phyloP scores from a whole-genome alignment of 2,888 invertebrate species.

The Morpho achilles region DNA sequence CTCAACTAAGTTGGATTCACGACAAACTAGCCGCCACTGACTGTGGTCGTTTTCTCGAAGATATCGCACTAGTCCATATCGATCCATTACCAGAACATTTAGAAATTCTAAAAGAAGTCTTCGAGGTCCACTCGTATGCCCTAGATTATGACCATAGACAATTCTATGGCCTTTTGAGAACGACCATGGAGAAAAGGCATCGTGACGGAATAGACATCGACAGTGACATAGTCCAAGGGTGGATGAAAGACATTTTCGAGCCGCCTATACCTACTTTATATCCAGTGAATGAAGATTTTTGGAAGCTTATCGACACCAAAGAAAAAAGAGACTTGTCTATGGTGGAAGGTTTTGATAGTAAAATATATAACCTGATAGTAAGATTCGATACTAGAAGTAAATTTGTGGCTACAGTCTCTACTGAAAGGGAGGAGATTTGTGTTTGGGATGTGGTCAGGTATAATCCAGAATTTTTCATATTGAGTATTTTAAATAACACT shows the following conservation, averaged over 20 bases:
- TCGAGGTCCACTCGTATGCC: constrained; percentile 85
- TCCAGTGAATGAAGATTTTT: constrained; percentile 71
- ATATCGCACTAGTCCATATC: constrained; percentile 80
- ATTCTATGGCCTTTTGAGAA: constrained; percentile 83
- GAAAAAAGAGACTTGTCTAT: constrained; percentile 53
- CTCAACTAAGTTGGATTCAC: constrained; percentile 87
- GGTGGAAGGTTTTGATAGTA: constrained; percentile 65
- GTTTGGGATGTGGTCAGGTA: constrained; percentile 86
- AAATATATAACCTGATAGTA: constrained; percentile 80
- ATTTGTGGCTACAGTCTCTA: constrained; percentile 87
- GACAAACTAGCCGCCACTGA: constrained; percentile 89
- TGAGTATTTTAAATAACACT: not conserved
- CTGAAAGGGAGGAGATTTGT: constrained; percentile 86
- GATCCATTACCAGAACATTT: constrained; percentile 73
- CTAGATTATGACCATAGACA: constrained; percentile 90
- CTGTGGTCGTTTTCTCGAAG: constrained; percentile 87
- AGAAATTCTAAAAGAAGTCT: constrained; percentile 81
- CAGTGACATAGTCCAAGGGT: constrained; percentile 60
- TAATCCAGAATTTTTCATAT: constrained; percentile 26
- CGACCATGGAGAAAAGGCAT: constrained; percentile 57
- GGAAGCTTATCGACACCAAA: constrained; percentile 52
- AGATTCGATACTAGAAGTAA: constrained; percentile 82
- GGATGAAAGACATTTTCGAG: constrained; percentile 64
- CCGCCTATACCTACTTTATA: constrained; percentile 82
- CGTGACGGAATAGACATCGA: constrained; percentile 53